These are phyloP conservation scores for Mesorhabditis belari DNA, from an alignment of 2,888 invertebrate species.

Conservation along the genomic window DNA sequence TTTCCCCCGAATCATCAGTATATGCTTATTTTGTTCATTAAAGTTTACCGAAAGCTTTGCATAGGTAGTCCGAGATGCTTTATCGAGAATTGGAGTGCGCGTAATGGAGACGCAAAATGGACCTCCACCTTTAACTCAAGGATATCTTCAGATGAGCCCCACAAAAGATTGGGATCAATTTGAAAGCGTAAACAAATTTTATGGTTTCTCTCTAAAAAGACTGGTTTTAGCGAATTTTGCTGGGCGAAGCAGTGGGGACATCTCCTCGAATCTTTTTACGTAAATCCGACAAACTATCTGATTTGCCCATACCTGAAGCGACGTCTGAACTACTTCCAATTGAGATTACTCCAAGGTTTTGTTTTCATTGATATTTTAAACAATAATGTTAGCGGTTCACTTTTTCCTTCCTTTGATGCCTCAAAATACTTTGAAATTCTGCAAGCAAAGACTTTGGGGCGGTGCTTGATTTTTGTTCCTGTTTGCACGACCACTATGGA, in stretches of 20 bases:
- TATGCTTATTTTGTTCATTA: not conserved
- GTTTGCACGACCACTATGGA: constrained; percentile 49
- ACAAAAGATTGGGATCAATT: not conserved
- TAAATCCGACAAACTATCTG: constrained; percentile 15
- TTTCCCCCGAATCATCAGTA: constrained; percentile 15
- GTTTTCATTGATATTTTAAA: not conserved
- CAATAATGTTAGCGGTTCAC: not conserved
- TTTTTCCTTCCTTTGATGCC: constrained; percentile 26
- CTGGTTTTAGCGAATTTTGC: constrained; percentile 17
- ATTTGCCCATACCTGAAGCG: constrained; percentile 27
- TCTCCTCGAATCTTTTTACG: constrained; percentile 32
- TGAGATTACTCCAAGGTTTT: constrained; percentile 24
- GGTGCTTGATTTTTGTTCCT: constrained; percentile 40
- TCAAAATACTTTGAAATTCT: constrained; percentile 35
- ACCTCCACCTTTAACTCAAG: not conserved
- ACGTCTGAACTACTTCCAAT: constrained; percentile 30
- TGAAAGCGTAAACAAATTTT: not conserved
- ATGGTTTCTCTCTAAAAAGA: not conserved
- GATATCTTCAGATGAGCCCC: not conserved
- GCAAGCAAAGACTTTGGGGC: constrained; percentile 31
- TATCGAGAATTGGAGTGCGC: not conserved
- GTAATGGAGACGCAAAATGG: not conserved
- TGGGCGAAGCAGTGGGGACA: constrained; percentile 34
- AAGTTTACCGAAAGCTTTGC: too few species aligned
- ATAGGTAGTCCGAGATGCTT: not conserved